Percentiles rank a stretch among this genome's conserved stretches.
Evolutionary conservation across 2,888 invertebrate species (phyloP).

Genomic region (Leptinotarsa rubiginosa): DNA sequence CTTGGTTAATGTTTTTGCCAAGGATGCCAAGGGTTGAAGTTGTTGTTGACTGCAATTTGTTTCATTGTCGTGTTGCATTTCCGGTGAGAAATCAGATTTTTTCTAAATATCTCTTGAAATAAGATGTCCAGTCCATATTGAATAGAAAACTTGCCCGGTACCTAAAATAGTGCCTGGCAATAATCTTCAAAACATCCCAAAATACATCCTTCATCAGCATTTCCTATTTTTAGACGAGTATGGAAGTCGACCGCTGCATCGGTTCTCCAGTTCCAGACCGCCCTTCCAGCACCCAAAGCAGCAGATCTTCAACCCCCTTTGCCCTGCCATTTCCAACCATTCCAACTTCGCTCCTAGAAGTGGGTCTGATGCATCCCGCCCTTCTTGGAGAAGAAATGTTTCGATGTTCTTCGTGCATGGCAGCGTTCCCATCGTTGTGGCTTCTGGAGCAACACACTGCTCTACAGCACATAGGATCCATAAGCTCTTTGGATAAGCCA

Average conservation of each 20-base stretch:
- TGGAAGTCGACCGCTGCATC: slow-evolving; percentile 44
- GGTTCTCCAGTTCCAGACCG: slow-evolving; percentile 64
- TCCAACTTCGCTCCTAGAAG: slow-evolving; percentile 69
- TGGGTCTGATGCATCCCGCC: slow-evolving; percentile 69
- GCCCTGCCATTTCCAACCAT: slow-evolving; percentile 69
- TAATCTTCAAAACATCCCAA: no score
- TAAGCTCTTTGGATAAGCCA: slow-evolving; percentile 79
- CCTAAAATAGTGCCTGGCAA: no score
- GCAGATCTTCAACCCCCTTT: slow-evolving; percentile 70
- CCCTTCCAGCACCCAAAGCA: slow-evolving; percentile 65
- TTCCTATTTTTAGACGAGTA: slow-evolving; percentile 28
- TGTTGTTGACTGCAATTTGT: no score
- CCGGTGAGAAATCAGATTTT: no score
- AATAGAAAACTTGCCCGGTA: no score
- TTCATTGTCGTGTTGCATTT: no score
- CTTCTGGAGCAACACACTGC: slow-evolving; percentile 87
- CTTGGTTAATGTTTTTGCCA: no score
- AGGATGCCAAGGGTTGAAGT: no score
- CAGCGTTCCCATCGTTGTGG: slow-evolving; percentile 90
- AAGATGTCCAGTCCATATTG: no score
- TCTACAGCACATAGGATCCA: slow-evolving; percentile 79
- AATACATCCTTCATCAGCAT: no score
- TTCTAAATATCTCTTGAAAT: no score
- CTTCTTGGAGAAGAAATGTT: slow-evolving; percentile 64
- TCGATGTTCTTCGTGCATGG: slow-evolving; percentile 83